Base-by-base conservation (phyloP, 2,888 invertebrate species). In the Spodoptera picta region DNA sequence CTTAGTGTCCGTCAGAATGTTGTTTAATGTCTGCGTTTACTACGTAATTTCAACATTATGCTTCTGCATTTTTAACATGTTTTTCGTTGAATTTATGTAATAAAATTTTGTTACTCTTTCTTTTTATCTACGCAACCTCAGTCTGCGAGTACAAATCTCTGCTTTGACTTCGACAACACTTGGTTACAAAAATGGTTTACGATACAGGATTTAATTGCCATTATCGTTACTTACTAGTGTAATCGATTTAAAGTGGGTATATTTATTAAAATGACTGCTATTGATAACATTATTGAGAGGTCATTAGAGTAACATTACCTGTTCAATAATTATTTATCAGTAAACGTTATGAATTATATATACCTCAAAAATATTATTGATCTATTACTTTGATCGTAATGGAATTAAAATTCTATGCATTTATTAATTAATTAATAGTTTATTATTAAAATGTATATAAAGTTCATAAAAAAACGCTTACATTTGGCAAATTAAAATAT, bases 381-480 rank as follows among this genome's bases (percentile, higher is more conserved):
- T 67, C 58, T 69, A 69, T 63, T 69, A 63, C 9, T 69, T 74
- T 60, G 71, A 69, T 69, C 53, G 42, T 64, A 72, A 54, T 64
- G 64, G 59, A 70, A 69, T 72, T 69, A 64, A 75, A 60, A 48
- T 57, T 56, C 64, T 69, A 74, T 69, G 56, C 59, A 53, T 69
- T 57, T 56, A 56, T 69, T 58, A 14, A 24, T 36, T 36, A 36
- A 36, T 36, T 36, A 36, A 50, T 66, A 64, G 56, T 54, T 67
- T 54, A 54, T 67, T 60, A 69, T 72, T 74, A 53, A 72, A 72
- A 75, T 72, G 70, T 72, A 72, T 46, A 72, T 46, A 72, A 72
- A 69, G 69, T 69, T 69, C 64, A 59, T 74, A 51, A 74, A 75
- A 69, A 75, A 60, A 60, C 70, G 57, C 41, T 70, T 58, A 62